Evolutionary conservation across 2,113 vertebrate species (phyloP).

Genomic region (Lepus timidus): DNA sequence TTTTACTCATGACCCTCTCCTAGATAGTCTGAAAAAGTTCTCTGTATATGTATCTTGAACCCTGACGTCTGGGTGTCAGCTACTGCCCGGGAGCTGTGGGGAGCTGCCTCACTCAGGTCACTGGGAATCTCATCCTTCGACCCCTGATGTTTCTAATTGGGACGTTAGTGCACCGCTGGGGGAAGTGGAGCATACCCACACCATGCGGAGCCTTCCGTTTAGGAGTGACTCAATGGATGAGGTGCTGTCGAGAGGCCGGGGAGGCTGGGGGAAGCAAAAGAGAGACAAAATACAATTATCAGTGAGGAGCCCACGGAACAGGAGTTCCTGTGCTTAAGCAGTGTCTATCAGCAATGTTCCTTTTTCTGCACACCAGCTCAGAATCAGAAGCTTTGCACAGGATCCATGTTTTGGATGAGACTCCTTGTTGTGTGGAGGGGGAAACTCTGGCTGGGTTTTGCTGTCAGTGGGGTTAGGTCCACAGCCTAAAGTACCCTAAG

Average conservation of each 20-base stretch:
- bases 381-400: background rate
- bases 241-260: slow-evolving; percentile 16
- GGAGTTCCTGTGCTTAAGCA: background rate
- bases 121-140: background rate
- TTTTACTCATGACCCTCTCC: background rate
- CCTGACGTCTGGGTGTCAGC: background rate
- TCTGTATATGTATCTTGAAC: background rate
- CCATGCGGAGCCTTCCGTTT: background rate
- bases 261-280: background rate
- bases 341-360: background rate
- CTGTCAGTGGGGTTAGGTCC: background rate
- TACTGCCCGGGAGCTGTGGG: background rate
- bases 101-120: background rate
- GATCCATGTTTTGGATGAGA: background rate
- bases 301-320: background rate
- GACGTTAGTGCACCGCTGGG: background rate
- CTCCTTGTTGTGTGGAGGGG: background rate
- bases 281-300: background rate
- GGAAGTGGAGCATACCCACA: background rate
- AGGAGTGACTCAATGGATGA: background rate
- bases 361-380: background rate
- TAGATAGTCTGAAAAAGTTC: slow-evolving; percentile 34
- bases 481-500: background rate
- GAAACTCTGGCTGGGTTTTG: background rate
- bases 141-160: background rate